Evolutionary conservation across 2,113 vertebrate species (phyloP), one percentile per base, ranked within the genome.

Genomic region (Tiliqua scincoides): DNA sequence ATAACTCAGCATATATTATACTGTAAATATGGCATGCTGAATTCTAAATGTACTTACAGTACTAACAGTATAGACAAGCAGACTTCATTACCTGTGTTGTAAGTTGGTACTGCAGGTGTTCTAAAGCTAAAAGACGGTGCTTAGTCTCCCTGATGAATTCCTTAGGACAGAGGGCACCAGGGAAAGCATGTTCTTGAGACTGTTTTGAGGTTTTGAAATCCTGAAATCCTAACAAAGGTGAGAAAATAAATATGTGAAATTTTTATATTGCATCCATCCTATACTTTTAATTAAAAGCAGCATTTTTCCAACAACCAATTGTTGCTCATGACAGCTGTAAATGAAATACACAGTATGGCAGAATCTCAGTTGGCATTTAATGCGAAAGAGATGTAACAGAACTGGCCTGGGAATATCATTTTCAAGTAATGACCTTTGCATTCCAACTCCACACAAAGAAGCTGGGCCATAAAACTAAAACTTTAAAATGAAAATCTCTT

Each of bases 51-150:
- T 37, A 25, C 67, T 48, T 12, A 30, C 37, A 79, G n/a, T 18
- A 30, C 27, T 59, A n/a, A n/a, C n/a, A n/a, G 23, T 25, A 7
- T 37, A 67, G 2, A 62, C 1, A 14, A 68, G 1, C 68, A 17
- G 15, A 7, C 15, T 37, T 68, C 25, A 43, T 93, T 96, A 99
- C 98, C 98, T 98, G 97, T 68, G 92, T 73, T 70, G 95, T 94
- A 71, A 97, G 92, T 65, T 90, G 92, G 81, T 96, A 96, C 81
- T 97, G 97, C 59, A 98, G 92, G 61, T 91, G 94, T 86, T 97
- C 96, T 92, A 98, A 83, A 90, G 94, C 92, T 65, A 93, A 94
- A 4, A 97, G 94, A 2, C 79, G 87, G 52, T 92, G 94, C 27
- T 87, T 83, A 27, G 82, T 87, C 11, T 88, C 84, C 79, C 57